Base-by-base conservation (phyloP, 2,888 invertebrate species). In the Ornithoptera priamus region DNA sequence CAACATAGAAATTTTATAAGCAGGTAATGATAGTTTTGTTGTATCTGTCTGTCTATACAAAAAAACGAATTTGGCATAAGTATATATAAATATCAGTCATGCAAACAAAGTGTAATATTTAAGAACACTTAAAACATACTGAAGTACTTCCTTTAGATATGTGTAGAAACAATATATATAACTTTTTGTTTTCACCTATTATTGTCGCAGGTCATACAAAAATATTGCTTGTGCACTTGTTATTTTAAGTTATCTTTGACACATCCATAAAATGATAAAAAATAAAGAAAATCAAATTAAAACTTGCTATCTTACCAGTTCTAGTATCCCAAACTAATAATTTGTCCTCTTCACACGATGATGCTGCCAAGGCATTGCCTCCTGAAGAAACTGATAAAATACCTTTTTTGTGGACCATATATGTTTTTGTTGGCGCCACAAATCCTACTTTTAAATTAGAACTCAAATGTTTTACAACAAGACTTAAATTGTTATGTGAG, bases 261-360 rank as follows among this genome's bases (percentile, higher is more conserved):
- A 15, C 50, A 46, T 17, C 50, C 18, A 50, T 50, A 20, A 58
- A 58, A 58, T 24, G 1, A 58, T 10, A 58, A 22, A 22, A 24
- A 22, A 53, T 12, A 53, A 53, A 53, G n/a, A 80, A 76, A 84
- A 63, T 17, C 53, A 53, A 59, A 39, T 7, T 5, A 62, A 42
- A 42, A 62, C 20, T 17, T 22, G 22, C 22, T 42, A 67, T 76
- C 82, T 82, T 87, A 85, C 95, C 94, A 80, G 93, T 93, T 75
- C 93, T 89, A 62, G 93, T 94, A 76, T 95, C 94, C 95, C 95
- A 96, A 18, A 96, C 86, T 65, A 93, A 80, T 2, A 95, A 81
- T 76, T 93, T 93, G 72, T 94, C 94, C 69, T 90, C 93, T 73
- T 93, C 92, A 82, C 94, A 94, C 68, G 94, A 93, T 15, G 95